These are phyloP conservation scores for Cephalopterus ornatus DNA, from an alignment of 2,113 vertebrate species.

Conservation along the genomic window DNA sequence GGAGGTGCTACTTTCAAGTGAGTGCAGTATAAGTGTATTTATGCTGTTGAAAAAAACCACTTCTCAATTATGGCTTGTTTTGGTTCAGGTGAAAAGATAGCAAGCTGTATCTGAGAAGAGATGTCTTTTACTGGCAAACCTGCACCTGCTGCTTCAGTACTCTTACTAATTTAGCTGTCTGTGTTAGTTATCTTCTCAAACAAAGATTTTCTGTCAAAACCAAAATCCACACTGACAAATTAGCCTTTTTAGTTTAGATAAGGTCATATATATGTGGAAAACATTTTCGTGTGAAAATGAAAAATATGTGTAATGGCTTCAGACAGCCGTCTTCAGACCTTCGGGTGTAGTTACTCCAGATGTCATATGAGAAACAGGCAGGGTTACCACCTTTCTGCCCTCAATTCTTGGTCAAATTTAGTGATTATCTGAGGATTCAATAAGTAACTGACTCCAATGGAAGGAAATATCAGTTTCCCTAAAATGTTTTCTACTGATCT, in stretches of 20 bases:
- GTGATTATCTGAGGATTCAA: not conserved
- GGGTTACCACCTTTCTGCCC: not conserved
- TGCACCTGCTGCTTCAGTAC: not conserved
- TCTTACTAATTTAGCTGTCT: not conserved
- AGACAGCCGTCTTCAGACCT: not conserved
- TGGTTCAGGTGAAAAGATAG: not conserved
- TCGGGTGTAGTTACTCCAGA: not conserved
- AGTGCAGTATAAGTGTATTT: not conserved
- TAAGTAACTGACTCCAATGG: not conserved
- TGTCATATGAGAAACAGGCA: not conserved
- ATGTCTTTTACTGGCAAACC: not conserved
- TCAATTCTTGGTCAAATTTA: accelerated
- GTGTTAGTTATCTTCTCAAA: not conserved
- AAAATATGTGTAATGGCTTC: not conserved
- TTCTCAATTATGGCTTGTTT: not conserved
- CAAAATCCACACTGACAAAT: not conserved
- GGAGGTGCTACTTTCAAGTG: not conserved
- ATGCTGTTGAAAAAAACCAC: not conserved
- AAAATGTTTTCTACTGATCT: not conserved
- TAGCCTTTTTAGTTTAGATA: not conserved
- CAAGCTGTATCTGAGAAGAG: not conserved
- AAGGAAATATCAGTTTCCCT: not conserved
- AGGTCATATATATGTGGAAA: not conserved
- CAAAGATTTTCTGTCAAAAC: not conserved
- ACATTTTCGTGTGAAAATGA: not conserved